Base-by-base conservation (phyloP, 2,888 invertebrate species). In the Scaptomyza flava region DNA sequence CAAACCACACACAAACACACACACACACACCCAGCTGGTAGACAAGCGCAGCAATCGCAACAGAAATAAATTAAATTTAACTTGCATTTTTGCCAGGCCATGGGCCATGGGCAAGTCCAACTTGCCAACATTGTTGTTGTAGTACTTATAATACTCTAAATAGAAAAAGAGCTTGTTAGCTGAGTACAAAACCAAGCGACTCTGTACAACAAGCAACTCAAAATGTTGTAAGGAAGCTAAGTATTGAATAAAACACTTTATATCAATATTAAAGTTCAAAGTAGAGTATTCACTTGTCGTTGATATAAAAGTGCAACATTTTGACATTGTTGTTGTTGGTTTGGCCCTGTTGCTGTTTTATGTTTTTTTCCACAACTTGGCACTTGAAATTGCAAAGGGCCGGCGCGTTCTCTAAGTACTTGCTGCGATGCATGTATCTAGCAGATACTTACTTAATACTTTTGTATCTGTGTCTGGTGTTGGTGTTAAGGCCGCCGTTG, bases 61-160 rank as follows among this genome's bases (percentile, higher is more conserved):
- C 67, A 77, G 87, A 83, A 89, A 84, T 87, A 89, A 89, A 84
- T 84, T 87, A 87, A 84, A 89, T 89, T 79, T 84, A 89, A 84
- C 84, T 84, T 84, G 87, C 89, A 84, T 87, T 84, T 88, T 77
- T 67, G 74, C 74, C 78, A 57, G 73, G 74, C 74, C 74, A 77
- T 72, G 73, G 60, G 65, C 77, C 77, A 78, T 68, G 74, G 74
- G 67, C 62, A 77, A 74, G 68, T 62, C 73, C 51, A 77, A 77
- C 47, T 62, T 56, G 50, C 36, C 41, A 41, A 57, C 51, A 42
- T 43, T 68, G 27, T 54, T 59, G 33, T 42, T 58, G 53, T 38
- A 53, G 31, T 8, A 51, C 47, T 51, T 68, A 42, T 45, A 52
- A 51, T 36, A 20, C 50, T 34, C 20, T n/a, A 23, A 14, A 38